These are phyloP conservation scores for Amblyornis subalaris DNA, from an alignment of 2,113 vertebrate species.

Conservation along the genomic window DNA sequence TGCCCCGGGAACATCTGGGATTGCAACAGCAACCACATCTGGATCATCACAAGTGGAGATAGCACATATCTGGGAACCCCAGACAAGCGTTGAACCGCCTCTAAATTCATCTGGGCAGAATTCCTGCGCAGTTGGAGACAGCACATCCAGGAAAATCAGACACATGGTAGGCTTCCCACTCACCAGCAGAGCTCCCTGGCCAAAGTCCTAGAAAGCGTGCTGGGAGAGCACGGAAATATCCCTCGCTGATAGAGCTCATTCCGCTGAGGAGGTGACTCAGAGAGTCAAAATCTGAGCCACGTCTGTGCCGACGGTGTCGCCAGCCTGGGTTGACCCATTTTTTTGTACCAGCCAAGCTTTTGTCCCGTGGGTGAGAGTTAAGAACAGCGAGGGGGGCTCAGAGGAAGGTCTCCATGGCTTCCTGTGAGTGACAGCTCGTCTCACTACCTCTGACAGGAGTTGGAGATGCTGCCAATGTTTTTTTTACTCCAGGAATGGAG, in stretches of 20 bases:
- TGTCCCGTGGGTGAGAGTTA: not conserved
- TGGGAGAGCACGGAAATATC: conserved; percentile 35
- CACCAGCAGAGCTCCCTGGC: conserved; percentile 49
- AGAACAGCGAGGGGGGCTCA: not conserved
- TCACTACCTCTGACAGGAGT: not conserved
- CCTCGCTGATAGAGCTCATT: not conserved
- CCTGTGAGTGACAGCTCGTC: not conserved
- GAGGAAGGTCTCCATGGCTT: not conserved
- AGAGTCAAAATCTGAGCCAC: not conserved
- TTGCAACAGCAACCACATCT: not conserved
- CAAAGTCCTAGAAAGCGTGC: conserved; percentile 47
- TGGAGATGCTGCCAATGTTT: not conserved
- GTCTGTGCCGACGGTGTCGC: not conserved
- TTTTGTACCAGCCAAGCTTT: not conserved
- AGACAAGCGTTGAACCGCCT: conserved; percentile 5
- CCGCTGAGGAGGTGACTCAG: not conserved
- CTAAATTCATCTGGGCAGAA: conserved; percentile 7
- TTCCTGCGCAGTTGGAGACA: conserved; percentile 18
- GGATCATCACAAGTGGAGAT: not conserved
- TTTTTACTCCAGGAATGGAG: not conserved
- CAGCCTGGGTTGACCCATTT: not conserved
- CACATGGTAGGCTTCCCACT: conserved; percentile 46
- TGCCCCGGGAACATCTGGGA: not conserved
- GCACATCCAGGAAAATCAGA: conserved; percentile 53
- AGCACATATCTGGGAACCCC: conserved; percentile 1